Percentiles rank a stretch among this genome's conserved stretches.
These are phyloP conservation scores for Pterobdella sp. DNA, from an alignment of 2,888 invertebrate genomes.

Conservation along the genomic window DNA sequence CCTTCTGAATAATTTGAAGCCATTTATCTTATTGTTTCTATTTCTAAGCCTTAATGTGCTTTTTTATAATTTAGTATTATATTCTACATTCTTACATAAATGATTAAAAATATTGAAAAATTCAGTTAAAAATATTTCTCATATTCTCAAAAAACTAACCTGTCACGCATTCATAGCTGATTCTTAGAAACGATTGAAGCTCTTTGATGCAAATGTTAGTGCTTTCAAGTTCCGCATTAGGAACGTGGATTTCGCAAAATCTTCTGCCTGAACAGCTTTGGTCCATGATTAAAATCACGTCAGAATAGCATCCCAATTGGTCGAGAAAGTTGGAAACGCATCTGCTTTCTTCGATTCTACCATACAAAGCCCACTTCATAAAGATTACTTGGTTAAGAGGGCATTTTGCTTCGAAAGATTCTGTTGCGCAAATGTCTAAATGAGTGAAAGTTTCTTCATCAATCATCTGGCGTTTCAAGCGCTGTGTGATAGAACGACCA, in stretches of 20 bases:
- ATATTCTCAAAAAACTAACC: neutral
- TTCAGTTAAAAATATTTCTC: neutral
- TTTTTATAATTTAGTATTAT: neutral
- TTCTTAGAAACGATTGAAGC: neutral
- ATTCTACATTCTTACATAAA: neutral
- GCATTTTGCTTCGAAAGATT: conserved; percentile 31
- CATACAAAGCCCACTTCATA: conserved; percentile 30
- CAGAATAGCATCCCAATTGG: conserved; percentile 30
- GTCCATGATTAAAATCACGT: conserved; percentile 30
- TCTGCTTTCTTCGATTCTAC: conserved; percentile 30
- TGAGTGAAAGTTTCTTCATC: neutral
- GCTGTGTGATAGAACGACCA: too few relatives aligned
- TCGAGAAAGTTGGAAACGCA: conserved; percentile 29
- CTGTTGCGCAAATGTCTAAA: conserved; percentile 31
- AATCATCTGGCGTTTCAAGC: neutral
- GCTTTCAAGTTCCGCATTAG: conserved; percentile 27
- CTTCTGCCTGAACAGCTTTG: conserved; percentile 25
- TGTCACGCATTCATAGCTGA: neutral
- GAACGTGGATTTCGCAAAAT: conserved; percentile 28
- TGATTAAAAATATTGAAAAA: neutral
- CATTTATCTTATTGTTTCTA: too few relatives aligned
- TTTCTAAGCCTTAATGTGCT: too few relatives aligned
- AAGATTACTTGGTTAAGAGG: conserved; percentile 30
- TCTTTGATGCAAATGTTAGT: neutral
- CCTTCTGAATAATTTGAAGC: too few relatives aligned